Conservation (phyloP, 1,140 invertebrate genomes). For the Acromyrmex charruanus region DNA sequence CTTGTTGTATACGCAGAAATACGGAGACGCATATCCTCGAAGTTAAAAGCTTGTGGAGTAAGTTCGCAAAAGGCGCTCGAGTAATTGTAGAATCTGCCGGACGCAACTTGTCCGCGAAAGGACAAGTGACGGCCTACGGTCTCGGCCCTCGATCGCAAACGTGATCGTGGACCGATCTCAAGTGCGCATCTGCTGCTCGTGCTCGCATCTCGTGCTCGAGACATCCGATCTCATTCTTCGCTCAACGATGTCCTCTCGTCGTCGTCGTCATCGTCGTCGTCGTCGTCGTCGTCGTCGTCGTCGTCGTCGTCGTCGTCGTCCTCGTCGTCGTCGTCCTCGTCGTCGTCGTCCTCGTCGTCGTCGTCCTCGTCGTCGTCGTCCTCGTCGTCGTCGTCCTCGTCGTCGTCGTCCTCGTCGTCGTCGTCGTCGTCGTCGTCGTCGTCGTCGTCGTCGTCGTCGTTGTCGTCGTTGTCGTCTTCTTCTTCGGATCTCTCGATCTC, state of each 20-base stretch:
- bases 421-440: conserved; percentile 49
- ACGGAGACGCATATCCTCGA: background rate
- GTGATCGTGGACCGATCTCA: conserved; percentile 62
- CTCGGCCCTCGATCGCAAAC: conserved; percentile 67
- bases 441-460: background rate
- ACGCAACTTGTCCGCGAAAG: conserved; percentile 82
- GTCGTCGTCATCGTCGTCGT: conserved; percentile 63
- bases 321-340: background rate
- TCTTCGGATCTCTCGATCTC: conserved; percentile 77
- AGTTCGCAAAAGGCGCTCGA: conserved; percentile 82
- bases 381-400: conserved; percentile 52
- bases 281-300: conserved; percentile 50
- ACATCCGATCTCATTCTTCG: conserved; percentile 69
- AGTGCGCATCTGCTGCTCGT: conserved; percentile 54
- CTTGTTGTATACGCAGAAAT: background rate
- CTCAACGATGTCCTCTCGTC: conserved; percentile 50
- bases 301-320: too few species aligned
- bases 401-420: too few species aligned
- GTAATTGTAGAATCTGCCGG: conserved; percentile 86
- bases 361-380: too few species aligned
- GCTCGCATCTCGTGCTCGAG: conserved; percentile 41
- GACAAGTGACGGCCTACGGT: conserved; percentile 80
- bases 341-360: conserved; percentile 35
- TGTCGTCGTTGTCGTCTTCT: conserved; percentile 22
- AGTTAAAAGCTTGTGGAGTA: conserved; percentile 72